Evolutionary conservation across 2,113 vertebrate genomes (phyloP).

Genomic region (Datnioides undecimradiatus): DNA sequence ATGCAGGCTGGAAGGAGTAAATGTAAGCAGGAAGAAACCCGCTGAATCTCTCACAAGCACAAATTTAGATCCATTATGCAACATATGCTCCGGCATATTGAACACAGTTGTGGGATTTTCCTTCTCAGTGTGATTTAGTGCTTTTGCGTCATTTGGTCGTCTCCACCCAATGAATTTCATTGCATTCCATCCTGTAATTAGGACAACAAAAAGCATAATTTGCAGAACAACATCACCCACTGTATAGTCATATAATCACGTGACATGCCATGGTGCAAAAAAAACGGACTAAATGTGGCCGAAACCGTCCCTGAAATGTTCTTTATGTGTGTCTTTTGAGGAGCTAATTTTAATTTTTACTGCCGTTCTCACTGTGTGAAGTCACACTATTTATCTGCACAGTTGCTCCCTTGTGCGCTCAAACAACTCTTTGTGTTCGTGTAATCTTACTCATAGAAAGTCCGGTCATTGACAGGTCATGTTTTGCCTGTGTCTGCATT

Average conservation of each 20-base stretch:
- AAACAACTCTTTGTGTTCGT: not conserved
- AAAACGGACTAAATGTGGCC: not conserved
- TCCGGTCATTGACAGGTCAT: not conserved
- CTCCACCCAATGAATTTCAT: slow-evolving; percentile 22
- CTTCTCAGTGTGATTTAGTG: slow-evolving; percentile 35
- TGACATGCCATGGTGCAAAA: not conserved
- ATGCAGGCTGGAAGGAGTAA: not conserved
- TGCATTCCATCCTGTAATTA: slow-evolving; percentile 52
- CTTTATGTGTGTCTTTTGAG: not conserved
- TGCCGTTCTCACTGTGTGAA: not conserved
- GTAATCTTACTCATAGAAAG: slow-evolving; percentile 16
- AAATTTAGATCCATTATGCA: not conserved
- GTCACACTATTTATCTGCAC: not conserved
- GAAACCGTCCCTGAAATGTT: not conserved
- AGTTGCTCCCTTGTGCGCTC: not conserved
- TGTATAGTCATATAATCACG: slow-evolving; percentile 19
- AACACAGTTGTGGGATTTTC: slow-evolving; percentile 43
- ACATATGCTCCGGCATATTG: slow-evolving; percentile 23
- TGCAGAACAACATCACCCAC: not conserved
- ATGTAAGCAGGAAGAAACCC: not conserved
- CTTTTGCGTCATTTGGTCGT: slow-evolving; percentile 36
- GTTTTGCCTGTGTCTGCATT: slow-evolving; percentile 10
- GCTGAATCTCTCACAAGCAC: not conserved
- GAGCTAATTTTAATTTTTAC: not conserved
- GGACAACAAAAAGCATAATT: slow-evolving; percentile 42